These are phyloP conservation scores for Cataglyphis livida DNA, from an alignment of 2,888 invertebrate species.

Conservation along the genomic window DNA sequence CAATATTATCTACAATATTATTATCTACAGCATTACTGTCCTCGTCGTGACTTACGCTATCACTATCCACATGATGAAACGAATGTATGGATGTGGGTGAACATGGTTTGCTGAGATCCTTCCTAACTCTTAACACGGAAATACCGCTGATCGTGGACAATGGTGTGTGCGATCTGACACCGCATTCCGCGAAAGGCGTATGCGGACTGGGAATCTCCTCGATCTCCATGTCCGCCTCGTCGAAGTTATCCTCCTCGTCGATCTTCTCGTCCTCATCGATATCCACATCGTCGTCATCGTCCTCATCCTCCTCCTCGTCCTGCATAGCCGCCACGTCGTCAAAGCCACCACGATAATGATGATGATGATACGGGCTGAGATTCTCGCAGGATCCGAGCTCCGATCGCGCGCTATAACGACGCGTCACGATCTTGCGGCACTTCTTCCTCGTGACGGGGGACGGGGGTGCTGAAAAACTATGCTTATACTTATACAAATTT, in stretches of 20 bases:
- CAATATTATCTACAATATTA: slow-evolving; percentile 62
- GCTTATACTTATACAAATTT: slow-evolving; percentile 78
- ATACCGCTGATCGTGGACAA: slow-evolving; percentile 80
- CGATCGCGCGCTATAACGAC: slow-evolving; percentile 75
- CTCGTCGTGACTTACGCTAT: slow-evolving; percentile 75
- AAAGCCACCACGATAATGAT: slow-evolving; percentile 74
- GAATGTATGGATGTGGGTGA: slow-evolving; percentile 79
- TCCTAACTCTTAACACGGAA: slow-evolving; percentile 78
- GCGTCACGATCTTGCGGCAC: slow-evolving; percentile 61
- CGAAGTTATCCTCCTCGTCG: slow-evolving; percentile 85
- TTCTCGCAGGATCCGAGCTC: slow-evolving; percentile 81
- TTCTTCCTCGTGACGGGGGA: slow-evolving; percentile 78
- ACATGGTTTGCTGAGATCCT: slow-evolving; percentile 85
- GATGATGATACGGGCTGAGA: slow-evolving; percentile 72
- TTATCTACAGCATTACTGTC: slow-evolving; percentile 73
- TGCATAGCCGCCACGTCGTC: slow-evolving; percentile 73
- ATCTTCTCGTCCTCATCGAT: slow-evolving; percentile 84
- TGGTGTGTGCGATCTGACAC: slow-evolving; percentile 77
- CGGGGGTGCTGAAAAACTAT: slow-evolving; percentile 81
- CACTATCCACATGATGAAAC: slow-evolving; percentile 79
- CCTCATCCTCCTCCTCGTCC: slow-evolving; percentile 80
- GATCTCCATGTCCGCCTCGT: slow-evolving; percentile 84
- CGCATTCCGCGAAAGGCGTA: slow-evolving; percentile 76
- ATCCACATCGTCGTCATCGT: slow-evolving; percentile 77
- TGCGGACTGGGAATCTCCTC: slow-evolving; percentile 80